Percentiles rank a stretch among this genome's conserved stretches.
Conservation (phyloP, 2,797 vertebrate species). For the Ataeniobius toweri region DNA sequence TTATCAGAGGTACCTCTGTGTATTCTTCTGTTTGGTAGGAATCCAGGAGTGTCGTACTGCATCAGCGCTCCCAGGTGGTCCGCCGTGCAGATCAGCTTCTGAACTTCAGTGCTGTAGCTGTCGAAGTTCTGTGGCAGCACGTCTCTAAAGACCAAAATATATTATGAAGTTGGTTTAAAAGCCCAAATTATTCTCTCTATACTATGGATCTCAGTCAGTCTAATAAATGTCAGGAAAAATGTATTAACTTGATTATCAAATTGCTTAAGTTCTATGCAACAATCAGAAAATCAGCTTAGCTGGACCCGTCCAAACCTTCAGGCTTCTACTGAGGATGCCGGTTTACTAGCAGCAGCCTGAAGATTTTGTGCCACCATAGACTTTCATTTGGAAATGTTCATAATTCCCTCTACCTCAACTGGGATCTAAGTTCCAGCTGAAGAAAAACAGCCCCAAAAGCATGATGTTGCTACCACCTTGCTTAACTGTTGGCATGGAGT, state of each 20-base stretch:
- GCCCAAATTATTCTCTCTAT: no score
- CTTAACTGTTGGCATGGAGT: no score
- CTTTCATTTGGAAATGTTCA: no score
- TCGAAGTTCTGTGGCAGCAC: constrained; percentile 95
- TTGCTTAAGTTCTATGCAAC: not conserved
- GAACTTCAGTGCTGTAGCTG: constrained; percentile 89
- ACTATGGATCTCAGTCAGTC: not conserved
- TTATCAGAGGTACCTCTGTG: constrained; percentile 86
- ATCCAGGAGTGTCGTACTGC: constrained; percentile 95
- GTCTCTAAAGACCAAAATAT: constrained; percentile 80
- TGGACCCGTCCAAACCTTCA: no score
- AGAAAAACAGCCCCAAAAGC: no score
- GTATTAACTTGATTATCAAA: not conserved
- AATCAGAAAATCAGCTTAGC: not conserved
- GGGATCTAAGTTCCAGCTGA: no score
- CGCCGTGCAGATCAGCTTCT: constrained; percentile 92
- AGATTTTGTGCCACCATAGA: no score
- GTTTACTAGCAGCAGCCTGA: no score
- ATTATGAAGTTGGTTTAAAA: not conserved
- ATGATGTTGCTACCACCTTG: no score
- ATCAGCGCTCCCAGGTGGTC: constrained; percentile 94
- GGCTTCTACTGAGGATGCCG: no score
- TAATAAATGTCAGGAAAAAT: not conserved
- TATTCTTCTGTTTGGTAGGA: constrained; percentile 93
- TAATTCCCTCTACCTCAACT: no score